Conservation (phyloP, 2,888 invertebrate genomes). For the Campoletis raptor region DNA sequence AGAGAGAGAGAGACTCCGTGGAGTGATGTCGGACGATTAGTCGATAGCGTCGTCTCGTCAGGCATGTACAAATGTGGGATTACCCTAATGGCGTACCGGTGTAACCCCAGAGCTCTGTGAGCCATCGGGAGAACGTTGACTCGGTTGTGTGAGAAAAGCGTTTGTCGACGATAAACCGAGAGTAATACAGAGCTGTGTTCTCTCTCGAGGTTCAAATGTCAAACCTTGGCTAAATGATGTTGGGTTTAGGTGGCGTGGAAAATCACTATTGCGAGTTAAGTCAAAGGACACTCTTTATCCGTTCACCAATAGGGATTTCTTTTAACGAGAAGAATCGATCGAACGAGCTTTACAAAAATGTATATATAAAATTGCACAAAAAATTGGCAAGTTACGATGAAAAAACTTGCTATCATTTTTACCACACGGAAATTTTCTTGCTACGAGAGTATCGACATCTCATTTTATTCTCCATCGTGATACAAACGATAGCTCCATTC, state of each 20-base stretch:
- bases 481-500: slow-evolving; percentile 51
- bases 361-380: slow-evolving; percentile 26
- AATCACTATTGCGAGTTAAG: neutral
- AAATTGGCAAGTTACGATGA: slow-evolving; percentile 13
- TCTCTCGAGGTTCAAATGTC: neutral
- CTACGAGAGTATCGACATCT: slow-evolving; percentile 25
- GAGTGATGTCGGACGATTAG: slow-evolving; percentile 65
- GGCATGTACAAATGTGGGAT: slow-evolving; percentile 74
- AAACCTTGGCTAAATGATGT: slow-evolving; percentile 5
- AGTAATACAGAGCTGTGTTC: slow-evolving; percentile 40
- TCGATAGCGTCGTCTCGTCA: slow-evolving; percentile 65
- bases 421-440: slow-evolving; percentile 38
- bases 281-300: slow-evolving; percentile 25
- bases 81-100: slow-evolving; percentile 75
- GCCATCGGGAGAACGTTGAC: slow-evolving; percentile 44
- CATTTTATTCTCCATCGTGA: slow-evolving; percentile 52
- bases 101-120: slow-evolving; percentile 65
- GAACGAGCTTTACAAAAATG: slow-evolving; percentile 42
- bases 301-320: slow-evolving; percentile 27
- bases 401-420: slow-evolving; percentile 55
- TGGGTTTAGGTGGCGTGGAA: neutral
- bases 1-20: slow-evolving; percentile 10
- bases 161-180: slow-evolving; percentile 73
- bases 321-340: slow-evolving; percentile 30
- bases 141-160: slow-evolving; percentile 70